Conservation (phyloP, 35 echinoderm and acorn worm species). For the Ptychodera flava region DNA sequence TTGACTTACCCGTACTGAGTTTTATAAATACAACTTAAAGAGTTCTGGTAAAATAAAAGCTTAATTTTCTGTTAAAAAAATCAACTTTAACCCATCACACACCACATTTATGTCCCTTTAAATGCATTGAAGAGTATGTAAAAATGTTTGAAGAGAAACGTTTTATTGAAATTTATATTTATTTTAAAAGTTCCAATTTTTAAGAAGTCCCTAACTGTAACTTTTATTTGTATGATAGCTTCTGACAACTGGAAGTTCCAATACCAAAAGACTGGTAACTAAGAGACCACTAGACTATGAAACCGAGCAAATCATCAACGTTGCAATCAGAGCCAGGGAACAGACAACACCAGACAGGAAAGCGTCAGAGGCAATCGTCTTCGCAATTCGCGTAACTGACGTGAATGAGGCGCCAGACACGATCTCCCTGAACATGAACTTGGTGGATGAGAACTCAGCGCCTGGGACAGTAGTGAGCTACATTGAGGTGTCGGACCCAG, state of each 20-base stretch:
- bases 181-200: too few species aligned
- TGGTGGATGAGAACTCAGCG: slow-evolving; percentile 26
- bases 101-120: too few species aligned
- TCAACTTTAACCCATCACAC: too few species aligned
- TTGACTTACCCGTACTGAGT: too few species aligned
- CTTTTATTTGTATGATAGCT: too few species aligned
- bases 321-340: slow-evolving; percentile 14
- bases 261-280: slow-evolving; percentile 15
- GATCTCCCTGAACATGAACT: slow-evolving; percentile 3
- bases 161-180: too few species aligned
- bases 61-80: too few species aligned
- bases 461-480: neutral
- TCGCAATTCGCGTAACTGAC: slow-evolving; percentile 6
- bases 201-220: too few species aligned
- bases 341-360: neutral
- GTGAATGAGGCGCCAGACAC: slow-evolving; percentile 28
- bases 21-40: too few species aligned
- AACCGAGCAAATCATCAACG: neutral
- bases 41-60: too few species aligned
- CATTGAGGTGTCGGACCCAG: slow-evolving; percentile 17
- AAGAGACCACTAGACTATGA: slow-evolving; percentile 8
- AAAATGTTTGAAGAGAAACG: too few species aligned
- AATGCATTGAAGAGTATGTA: too few species aligned
- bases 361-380: neutral
- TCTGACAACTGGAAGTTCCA: neutral